Evolutionary conservation across 2,113 vertebrate species (phyloP).

Genomic region (Psephotus haematonotus): DNA sequence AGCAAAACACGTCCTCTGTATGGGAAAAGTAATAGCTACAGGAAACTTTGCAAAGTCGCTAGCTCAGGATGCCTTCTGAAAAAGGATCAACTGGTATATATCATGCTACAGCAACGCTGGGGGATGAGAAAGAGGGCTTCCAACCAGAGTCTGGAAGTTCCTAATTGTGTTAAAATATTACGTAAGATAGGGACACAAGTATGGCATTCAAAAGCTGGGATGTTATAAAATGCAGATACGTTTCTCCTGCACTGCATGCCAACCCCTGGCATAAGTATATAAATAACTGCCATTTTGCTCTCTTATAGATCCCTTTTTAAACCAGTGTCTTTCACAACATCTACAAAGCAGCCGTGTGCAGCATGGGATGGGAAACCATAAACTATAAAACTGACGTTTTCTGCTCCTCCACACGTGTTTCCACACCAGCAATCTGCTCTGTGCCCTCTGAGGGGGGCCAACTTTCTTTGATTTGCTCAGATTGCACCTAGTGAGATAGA

Average conservation of each 20-base stretch:
- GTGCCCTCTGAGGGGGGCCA: not conserved
- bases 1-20: not conserved
- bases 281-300: not conserved
- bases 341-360: not conserved
- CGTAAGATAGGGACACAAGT: not conserved
- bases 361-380: not conserved
- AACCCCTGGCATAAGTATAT: not conserved
- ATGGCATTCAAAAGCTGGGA: not conserved
- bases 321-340: not conserved
- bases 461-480: not conserved
- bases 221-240: not conserved
- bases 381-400: not conserved
- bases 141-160: not conserved
- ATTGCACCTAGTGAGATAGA: not conserved
- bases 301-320: not conserved
- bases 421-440: not conserved
- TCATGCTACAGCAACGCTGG: not conserved
- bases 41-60: not conserved
- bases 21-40: not conserved
- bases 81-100: not conserved
- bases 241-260: not conserved
- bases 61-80: not conserved
- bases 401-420: not conserved
- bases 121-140: not conserved
- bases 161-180: not conserved